Evolutionary conservation across 1,140 invertebrate species (phyloP).

Genomic region (Ostrea denselamellosa): DNA sequence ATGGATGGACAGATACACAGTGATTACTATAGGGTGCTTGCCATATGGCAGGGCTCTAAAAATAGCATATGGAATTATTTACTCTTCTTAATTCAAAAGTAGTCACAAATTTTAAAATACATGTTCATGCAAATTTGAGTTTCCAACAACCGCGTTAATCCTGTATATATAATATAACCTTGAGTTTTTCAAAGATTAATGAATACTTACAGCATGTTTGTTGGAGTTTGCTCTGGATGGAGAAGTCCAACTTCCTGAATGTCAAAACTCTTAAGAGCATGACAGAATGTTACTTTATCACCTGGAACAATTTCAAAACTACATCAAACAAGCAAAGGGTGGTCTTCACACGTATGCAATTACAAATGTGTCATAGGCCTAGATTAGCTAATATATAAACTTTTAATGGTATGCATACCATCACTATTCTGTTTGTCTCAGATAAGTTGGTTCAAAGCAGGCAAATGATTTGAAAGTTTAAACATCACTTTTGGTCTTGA

Average conservation of each 20-base stretch:
- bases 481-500: too few species aligned
- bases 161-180: too few species aligned
- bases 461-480: neutral
- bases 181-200: neutral
- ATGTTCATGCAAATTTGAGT: too few species aligned
- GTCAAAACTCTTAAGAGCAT: conserved; percentile 87
- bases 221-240: conserved; percentile 86
- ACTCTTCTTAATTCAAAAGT: too few species aligned
- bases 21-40: too few species aligned
- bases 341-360: neutral
- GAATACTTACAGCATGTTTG: conserved; percentile 84
- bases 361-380: neutral
- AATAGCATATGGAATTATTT: too few species aligned
- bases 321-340: neutral
- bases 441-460: neutral
- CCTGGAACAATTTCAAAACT: conserved; percentile 78
- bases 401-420: neutral
- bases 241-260: conserved; percentile 90
- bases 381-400: neutral
- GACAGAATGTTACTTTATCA: conserved; percentile 83
- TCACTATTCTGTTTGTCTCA: neutral
- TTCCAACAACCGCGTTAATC: too few species aligned
- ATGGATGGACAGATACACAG: too few species aligned
- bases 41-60: too few species aligned
- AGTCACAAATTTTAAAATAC: too few species aligned